Conservation (phyloP, 2,888 invertebrate species). For the Polyommatus icarus region DNA sequence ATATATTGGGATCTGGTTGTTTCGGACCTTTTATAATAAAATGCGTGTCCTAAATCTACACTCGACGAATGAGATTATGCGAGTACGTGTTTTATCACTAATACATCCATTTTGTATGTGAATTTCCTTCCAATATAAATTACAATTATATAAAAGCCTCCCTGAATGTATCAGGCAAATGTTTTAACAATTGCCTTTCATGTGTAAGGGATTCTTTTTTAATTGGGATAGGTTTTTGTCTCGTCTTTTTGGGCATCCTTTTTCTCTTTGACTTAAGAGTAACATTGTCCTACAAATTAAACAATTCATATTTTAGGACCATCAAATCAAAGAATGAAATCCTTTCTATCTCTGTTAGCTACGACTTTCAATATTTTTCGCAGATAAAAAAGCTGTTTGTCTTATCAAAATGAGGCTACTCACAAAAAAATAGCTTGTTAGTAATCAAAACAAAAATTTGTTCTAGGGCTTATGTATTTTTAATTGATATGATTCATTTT, state of each 20-base stretch:
- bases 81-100: constrained; percentile 67
- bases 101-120: constrained; percentile 63
- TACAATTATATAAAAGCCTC: constrained; percentile 23
- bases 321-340: no score
- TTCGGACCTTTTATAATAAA: constrained; percentile 50
- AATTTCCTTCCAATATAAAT: constrained; percentile 35
- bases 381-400: no score
- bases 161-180: constrained; percentile 4
- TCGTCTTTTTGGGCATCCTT: not conserved
- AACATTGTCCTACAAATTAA: no score
- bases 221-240: not conserved
- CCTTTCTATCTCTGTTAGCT: no score
- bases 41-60: constrained; percentile 56
- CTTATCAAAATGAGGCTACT: no score
- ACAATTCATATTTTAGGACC: no score
- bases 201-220: not conserved
- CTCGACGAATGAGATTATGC: constrained; percentile 53
- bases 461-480: not conserved
- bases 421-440: no score
- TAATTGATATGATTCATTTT: not conserved
- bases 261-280: not conserved
- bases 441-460: no score
- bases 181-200: constrained; percentile 7
- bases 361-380: no score
- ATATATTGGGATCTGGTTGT: constrained; percentile 43